These are phyloP conservation scores for Halichoerus grypus DNA, from an alignment of 2,113 vertebrate species.

Conservation along the genomic window DNA sequence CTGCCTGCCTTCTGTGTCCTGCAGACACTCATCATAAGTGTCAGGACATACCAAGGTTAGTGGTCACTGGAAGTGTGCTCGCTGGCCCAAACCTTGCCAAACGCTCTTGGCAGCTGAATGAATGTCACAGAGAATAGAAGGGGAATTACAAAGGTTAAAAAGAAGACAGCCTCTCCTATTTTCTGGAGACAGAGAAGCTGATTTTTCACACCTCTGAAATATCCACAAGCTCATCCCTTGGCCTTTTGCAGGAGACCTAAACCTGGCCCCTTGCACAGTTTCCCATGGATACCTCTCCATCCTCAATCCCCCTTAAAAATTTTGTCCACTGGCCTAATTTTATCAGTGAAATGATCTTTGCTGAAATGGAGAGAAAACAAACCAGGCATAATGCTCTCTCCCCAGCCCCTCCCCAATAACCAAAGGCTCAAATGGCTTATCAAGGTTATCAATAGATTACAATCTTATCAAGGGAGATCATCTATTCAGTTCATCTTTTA, in stretches of 20 bases:
- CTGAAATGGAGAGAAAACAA: conserved; percentile 74
- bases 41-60: conserved; percentile 99
- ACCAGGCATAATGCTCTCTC: conserved; percentile 17
- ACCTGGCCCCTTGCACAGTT: conserved; percentile 74
- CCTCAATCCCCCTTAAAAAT: conserved; percentile 45
- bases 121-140: conserved; percentile 92
- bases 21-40: conserved; percentile 99
- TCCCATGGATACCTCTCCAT: conserved; percentile 51
- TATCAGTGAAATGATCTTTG: conserved; percentile 80
- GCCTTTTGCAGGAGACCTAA: conserved; percentile 76
- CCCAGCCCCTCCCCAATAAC: not conserved
- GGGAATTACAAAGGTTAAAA: conserved; percentile 94
- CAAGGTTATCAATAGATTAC: conserved; percentile 62
- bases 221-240: conserved; percentile 82
- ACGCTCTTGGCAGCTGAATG: conserved; percentile 95
- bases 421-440: conserved; percentile 29
- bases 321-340: conserved; percentile 68
- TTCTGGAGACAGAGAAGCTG: conserved; percentile 87
- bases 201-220: conserved; percentile 89
- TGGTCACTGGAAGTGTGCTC: conserved; percentile 94
- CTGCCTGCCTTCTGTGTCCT: conserved; percentile 98
- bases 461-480: conserved; percentile 71
- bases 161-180: conserved; percentile 90
- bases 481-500: conserved; percentile 73
- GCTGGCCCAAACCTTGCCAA: conserved; percentile 93